phyloP scores from a whole-genome alignment of 2,113 vertebrate genomes.

The Melanerpes aurifrons region DNA sequence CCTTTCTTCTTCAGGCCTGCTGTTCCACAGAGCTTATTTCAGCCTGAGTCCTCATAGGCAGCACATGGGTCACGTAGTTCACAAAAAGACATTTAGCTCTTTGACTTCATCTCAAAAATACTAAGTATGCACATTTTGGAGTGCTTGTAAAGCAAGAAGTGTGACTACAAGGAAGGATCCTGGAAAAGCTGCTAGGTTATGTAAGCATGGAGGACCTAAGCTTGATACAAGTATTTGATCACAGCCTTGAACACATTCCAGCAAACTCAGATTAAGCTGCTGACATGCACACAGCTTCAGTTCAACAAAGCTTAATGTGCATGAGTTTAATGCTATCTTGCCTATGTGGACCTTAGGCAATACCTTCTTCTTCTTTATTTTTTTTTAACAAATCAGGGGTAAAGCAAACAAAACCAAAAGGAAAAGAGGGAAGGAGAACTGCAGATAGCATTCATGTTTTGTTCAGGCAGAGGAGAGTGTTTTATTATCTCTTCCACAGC shows the following conservation, averaged over 20 bases:
- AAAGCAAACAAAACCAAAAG: not conserved
- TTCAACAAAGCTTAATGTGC: not conserved
- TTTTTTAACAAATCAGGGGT: not conserved
- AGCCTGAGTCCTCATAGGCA: not conserved
- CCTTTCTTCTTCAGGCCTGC: not conserved
- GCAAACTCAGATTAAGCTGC: not conserved
- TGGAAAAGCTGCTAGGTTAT: not conserved
- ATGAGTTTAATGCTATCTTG: not conserved
- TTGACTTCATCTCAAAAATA: not conserved
- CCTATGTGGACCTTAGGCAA: not conserved
- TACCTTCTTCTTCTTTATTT: not conserved
- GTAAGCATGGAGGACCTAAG: not conserved
- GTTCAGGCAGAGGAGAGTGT: not conserved
- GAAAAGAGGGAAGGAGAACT: not conserved
- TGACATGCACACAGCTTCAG: not conserved
- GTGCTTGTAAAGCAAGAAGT: not conserved
- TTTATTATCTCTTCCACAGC: slow-evolving; percentile 18
- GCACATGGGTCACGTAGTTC: not conserved
- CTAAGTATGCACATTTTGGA: not conserved
- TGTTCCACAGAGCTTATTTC: not conserved
- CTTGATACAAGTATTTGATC: not conserved
- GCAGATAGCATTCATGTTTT: not conserved
- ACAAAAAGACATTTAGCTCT: not conserved
- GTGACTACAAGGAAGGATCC: not conserved
- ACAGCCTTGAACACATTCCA: not conserved